These are phyloP conservation scores for Girardia tigrina DNA, from an alignment of 2,888 invertebrate species.

Conservation along the genomic window DNA sequence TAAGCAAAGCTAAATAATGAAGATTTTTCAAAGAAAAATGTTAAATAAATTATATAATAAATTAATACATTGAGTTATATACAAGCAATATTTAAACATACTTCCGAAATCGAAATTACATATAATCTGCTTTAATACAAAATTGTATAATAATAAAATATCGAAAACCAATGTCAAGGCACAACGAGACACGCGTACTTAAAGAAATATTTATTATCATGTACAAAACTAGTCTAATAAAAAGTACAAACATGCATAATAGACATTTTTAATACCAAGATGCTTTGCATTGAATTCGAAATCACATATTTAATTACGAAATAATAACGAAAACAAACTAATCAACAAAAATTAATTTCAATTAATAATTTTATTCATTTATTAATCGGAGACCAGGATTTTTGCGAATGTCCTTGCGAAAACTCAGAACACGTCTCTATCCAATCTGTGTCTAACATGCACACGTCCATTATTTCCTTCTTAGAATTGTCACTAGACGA, in stretches of 20 bases:
- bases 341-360: constrained; percentile 16
- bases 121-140: constrained; percentile 20
- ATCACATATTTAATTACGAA: constrained; percentile 18
- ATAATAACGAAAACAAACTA: constrained; percentile 17
- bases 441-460: background rate
- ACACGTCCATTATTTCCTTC: background rate
- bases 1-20: constrained; percentile 18
- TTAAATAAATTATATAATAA: constrained; percentile 13
- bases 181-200: constrained; percentile 17
- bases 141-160: constrained; percentile 16
- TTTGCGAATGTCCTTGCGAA: constrained; percentile 20
- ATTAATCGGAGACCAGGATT: constrained; percentile 10
- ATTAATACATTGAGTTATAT: constrained; percentile 13
- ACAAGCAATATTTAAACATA: constrained; percentile 8
- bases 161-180: constrained; percentile 20
- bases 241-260: constrained; percentile 15
- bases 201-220: background rate
- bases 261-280: constrained; percentile 13
- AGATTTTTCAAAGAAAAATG: background rate
- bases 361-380: constrained; percentile 1
- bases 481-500: constrained; percentile 6
- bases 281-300: constrained; percentile 7
- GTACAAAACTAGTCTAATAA: constrained; percentile 17
- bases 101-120: constrained; percentile 7
- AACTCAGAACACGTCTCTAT: background rate